Evolutionary conservation across 2,797 vertebrate species (phyloP).

Genomic region (Danio albolineatus): DNA sequence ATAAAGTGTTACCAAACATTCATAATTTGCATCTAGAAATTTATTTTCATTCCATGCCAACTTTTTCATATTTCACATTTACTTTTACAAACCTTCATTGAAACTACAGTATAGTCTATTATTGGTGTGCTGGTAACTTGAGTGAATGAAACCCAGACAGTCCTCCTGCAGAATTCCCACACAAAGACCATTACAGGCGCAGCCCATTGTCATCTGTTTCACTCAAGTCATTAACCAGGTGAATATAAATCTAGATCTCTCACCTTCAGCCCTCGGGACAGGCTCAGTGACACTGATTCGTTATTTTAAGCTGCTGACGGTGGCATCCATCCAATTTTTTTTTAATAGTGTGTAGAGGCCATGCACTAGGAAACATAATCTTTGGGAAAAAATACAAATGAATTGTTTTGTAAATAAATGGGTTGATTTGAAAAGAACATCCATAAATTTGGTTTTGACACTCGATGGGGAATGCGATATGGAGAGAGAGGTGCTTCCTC

Average conservation of each 20-base stretch:
- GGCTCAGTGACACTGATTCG: slow-evolving; percentile 20
- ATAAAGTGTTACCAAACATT: too few relatives aligned
- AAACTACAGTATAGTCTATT: neutral
- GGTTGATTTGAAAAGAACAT: neutral
- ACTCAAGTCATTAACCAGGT: neutral
- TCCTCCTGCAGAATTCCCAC: slow-evolving; percentile 5
- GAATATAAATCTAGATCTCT: slow-evolving; percentile 14
- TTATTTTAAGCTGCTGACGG: slow-evolving; percentile 34
- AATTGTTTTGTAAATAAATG: neutral
- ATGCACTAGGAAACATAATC: neutral
- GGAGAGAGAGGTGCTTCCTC: slow-evolving; percentile 12
- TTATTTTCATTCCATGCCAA: too few relatives aligned
- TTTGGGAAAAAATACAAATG: slow-evolving; percentile 17
- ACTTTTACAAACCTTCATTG: neutral
- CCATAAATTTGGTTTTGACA: neutral
- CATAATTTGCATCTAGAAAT: neutral
- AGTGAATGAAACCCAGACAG: slow-evolving; percentile 1
- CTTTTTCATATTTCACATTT: neutral
- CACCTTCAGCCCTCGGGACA: slow-evolving; percentile 26
- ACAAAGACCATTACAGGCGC: neutral
- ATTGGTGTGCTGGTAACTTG: neutral
- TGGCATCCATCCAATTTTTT: slow-evolving; percentile 27
- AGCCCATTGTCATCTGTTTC: slow-evolving; percentile 15
- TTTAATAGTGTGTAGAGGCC: slow-evolving; percentile 6
- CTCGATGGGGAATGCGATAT: slow-evolving; percentile 32